Evolutionary conservation across 1,140 invertebrate species (phyloP).

Genomic region (Meloidogyne floridensis): DNA sequence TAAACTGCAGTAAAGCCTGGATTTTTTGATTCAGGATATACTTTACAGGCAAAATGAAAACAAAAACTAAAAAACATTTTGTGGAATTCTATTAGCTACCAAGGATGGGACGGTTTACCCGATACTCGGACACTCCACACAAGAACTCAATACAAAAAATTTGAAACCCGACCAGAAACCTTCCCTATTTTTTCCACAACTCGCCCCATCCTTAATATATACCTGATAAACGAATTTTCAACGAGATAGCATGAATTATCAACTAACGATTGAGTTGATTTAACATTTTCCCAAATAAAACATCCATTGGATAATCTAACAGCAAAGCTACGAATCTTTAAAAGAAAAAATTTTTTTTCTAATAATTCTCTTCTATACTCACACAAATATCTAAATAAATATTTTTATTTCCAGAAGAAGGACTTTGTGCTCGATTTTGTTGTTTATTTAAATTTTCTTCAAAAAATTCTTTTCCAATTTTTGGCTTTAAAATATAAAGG

Average conservation of each 20-base stretch:
- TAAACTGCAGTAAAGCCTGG: too few species aligned
- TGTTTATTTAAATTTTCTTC: background rate
- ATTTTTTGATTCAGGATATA: too few species aligned
- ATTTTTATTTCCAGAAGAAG: background rate
- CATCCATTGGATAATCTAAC: background rate
- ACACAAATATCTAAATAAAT: constrained; percentile 6
- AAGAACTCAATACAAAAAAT: too few species aligned
- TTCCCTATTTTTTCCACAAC: too few species aligned
- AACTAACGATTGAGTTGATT: background rate
- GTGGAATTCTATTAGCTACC: too few species aligned
- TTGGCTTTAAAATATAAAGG: background rate
- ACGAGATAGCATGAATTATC: background rate
- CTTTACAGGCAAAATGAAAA: too few species aligned
- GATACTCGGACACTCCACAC: too few species aligned
- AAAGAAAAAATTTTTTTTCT: background rate
- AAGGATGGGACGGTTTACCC: too few species aligned
- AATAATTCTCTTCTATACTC: background rate
- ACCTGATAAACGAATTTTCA: constrained; percentile 6
- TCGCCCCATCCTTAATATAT: background rate
- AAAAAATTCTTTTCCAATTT: background rate
- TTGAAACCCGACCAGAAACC: too few species aligned
- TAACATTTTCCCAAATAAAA: background rate
- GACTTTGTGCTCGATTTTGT: background rate
- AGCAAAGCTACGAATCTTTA: background rate
- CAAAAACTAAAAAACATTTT: too few species aligned